Base-by-base conservation (phyloP, 2,797 vertebrate genomes). In the Tokudaia muenninki region DNA sequence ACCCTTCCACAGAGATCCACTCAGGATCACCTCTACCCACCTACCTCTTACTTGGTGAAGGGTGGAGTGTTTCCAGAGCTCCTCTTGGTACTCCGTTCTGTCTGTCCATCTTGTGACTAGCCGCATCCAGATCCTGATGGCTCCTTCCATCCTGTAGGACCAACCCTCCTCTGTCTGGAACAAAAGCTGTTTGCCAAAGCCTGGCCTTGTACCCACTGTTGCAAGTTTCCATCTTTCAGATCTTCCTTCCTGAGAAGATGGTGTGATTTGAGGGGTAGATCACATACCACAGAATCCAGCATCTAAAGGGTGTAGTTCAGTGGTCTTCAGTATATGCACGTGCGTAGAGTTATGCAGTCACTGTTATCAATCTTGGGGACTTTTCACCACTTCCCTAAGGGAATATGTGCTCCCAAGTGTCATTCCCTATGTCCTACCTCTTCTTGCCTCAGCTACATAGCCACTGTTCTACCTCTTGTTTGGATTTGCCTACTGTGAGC, bases 1-100 rank as follows among this genome's bases (percentile, higher is more conserved):
- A 0, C 7, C 37, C 7, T 3, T 47, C 44, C n/a, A 34, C 0
- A 0, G 63, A 14, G 24, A 4, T 6, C 26, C 3, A 1, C 55
- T 26, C 4, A 74, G 47, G 22, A 4, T 6, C 16, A 12, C 87
- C 50, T 31, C 19, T 31, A 24, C 52, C 16, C 21, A n/a, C 61
- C 11, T 3, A 0, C 34, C 11, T 61, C 70, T 11, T 3, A 37
- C 63, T 12, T 26, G 63, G 29, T 34, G 78, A 63, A 24, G 82
- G 16, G 26, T 12, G 0, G 3, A 4, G 34, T 19, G 0, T 50
- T 24, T 10, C 65, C 41, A 1, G 8, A 70, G 57, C 24, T 77
- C 55, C 50, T 16, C 2, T 14, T 8, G 0, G 0, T 5, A 21
- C 57, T 41, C 50, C 4, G 10, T 47, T 3, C 2, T 11, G 0